Conservation (phyloP, 1,140 invertebrate genomes). For the Tetraneura akinire region DNA sequence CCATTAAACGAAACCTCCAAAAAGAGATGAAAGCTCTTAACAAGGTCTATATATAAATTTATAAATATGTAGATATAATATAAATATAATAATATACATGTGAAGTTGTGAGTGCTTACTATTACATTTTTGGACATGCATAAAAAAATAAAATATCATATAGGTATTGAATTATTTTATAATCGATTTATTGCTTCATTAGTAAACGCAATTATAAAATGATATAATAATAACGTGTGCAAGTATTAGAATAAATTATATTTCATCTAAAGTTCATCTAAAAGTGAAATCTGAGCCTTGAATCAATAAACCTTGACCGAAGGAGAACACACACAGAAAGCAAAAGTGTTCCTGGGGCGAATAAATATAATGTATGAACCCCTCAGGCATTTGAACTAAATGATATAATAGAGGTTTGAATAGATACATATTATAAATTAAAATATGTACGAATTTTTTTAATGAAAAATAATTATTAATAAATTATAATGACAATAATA, state of each 20-base stretch:
- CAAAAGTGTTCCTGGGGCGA: constrained; percentile 49
- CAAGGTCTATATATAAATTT: not conserved
- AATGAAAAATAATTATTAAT: constrained; percentile 9
- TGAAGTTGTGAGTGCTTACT: not conserved
- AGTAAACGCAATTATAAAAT: constrained; percentile 34
- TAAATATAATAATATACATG: not conserved
- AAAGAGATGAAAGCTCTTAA: constrained; percentile 13
- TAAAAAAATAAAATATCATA: too few relatives aligned
- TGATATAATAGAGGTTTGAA: constrained; percentile 44
- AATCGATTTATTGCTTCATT: constrained; percentile 43
- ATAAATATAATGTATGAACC: constrained; percentile 36
- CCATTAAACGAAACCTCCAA: not conserved
- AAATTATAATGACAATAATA: not conserved
- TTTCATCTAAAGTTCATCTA: constrained; percentile 50
- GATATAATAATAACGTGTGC: constrained; percentile 32
- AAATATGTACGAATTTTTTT: constrained; percentile 20
- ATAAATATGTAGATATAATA: not conserved
- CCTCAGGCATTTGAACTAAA: constrained; percentile 43
- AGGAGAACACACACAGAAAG: constrained; percentile 42
- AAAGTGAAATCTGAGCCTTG: constrained; percentile 50
- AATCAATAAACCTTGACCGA: constrained; percentile 42
- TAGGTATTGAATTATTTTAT: not conserved
- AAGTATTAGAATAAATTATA: constrained; percentile 48
- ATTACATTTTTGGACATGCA: too few relatives aligned
- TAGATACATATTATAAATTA: constrained; percentile 38